phyloP scores from a whole-genome alignment of 2,888 invertebrate species.

The Meiosimyza decipiens region DNA sequence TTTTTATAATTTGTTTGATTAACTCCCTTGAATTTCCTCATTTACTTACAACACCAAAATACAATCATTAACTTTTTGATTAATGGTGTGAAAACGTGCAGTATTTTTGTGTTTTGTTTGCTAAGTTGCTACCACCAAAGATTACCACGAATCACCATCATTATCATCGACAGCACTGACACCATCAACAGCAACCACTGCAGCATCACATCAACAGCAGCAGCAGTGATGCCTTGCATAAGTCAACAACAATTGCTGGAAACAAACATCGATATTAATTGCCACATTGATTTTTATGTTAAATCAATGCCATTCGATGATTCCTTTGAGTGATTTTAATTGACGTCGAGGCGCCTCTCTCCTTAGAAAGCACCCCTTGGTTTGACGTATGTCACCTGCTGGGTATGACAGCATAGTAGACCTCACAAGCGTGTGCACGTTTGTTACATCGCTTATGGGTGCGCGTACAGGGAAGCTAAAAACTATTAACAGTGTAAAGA shows the following conservation, averaged over 20 bases:
- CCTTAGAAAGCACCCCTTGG: background rate
- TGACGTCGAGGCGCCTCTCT: constrained; percentile 22
- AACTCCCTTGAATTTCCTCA: no score
- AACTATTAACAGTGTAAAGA: constrained; percentile 16
- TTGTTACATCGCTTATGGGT: no score
- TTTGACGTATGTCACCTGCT: constrained; percentile 24
- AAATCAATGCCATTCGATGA: background rate
- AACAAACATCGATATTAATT: constrained; percentile 28
- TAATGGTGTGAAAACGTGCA: no score
- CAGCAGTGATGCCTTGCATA: background rate
- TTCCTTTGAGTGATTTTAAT: background rate
- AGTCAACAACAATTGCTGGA: constrained; percentile 6
- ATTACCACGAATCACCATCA: background rate
- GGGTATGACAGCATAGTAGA: constrained; percentile 9
- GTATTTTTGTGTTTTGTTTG: background rate
- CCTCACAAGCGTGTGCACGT: constrained; percentile 14
- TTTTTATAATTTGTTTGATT: no score
- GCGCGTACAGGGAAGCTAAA: no score
- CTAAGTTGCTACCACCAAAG: background rate
- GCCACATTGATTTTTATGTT: constrained; percentile 32
- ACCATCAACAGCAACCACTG: constrained; percentile 9
- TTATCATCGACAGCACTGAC: background rate
- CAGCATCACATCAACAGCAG: constrained; percentile 1
- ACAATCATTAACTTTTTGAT: no score
- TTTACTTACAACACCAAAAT: no score